Base-by-base conservation (phyloP, 1,140 invertebrate genomes). In the Muscidifurax raptorellus region DNA sequence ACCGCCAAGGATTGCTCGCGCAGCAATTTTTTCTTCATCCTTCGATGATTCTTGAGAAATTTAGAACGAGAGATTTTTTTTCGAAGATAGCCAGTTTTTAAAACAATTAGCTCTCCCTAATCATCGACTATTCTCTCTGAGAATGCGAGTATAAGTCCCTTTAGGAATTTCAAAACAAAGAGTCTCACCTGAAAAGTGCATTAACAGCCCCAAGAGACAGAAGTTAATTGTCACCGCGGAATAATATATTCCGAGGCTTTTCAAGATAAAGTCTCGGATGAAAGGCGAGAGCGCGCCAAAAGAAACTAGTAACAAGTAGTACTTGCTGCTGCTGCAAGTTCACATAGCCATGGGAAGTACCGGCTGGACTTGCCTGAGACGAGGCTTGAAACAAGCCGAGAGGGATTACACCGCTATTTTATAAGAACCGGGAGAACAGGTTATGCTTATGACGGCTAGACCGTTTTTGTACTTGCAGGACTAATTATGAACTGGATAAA, bases 301-400 rank as follows among this genome's bases (percentile, higher is more conserved):
- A 75, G 44, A 77, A 59, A 77, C 47, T 64, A 13, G n/a, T 18
- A 27, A 18, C 3, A 30, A 28, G 67, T 28, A 69, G 67, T 18
- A 15, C 22, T 15, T 4, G 64, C 32, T 22, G n/a, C n/a, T 47
- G 36, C 22, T 28, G 30, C 47, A 40, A 36, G 59, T 79, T 79
- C 59, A 79, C 59, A 79, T 47, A 40, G 66, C 40, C 66, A 40
- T 69, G 79, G 25, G 27, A 80, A 80, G 90, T 91, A 80, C 15
- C 22, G 22, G n/a, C 22, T 40, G n/a, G 47, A 79, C 52, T 40
- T 64, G 76, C 27, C 66, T 18, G 7, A 64, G 18, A 36, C 5
- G 22, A 66, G 30, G 36, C 28, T 66, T 25, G 1, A 30, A 36
- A 71, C 36, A 71, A 71, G 64, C 15, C 22, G 44, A 69, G 40